Conservation (phyloP, 2,797 vertebrate species). For the Chloroceryle amazona region DNA sequence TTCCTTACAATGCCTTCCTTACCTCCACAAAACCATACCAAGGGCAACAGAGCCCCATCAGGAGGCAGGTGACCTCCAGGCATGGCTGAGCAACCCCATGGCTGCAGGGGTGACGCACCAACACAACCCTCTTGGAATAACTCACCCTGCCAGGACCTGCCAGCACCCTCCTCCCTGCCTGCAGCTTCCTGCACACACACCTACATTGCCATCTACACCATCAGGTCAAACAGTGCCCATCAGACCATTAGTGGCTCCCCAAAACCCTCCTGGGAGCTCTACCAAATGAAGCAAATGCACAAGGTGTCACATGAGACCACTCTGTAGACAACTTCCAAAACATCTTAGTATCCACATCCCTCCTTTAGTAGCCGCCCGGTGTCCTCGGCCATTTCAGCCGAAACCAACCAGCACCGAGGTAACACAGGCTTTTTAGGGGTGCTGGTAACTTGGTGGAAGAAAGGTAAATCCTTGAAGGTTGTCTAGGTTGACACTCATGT, state of each 20-base stretch:
- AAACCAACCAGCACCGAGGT: background rate
- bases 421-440: background rate
- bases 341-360: background rate
- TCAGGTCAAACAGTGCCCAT: background rate
- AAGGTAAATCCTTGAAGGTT: background rate
- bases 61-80: background rate
- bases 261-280: background rate
- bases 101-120: background rate
- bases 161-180: background rate
- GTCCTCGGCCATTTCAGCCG: background rate
- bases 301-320: background rate
- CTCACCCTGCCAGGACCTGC: fast-evolving
- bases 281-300: background rate
- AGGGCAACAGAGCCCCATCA: background rate
- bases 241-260: background rate
- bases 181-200: background rate
- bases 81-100: background rate
- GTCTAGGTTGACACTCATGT: background rate
- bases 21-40: background rate
- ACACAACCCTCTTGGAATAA: background rate
- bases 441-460: background rate
- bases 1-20: background rate
- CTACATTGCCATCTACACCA: background rate
- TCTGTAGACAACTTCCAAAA: background rate
- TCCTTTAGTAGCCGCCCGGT: fast-evolving